These are phyloP conservation scores for Dicrurus megarhynchus DNA, from an alignment of 2,113 vertebrate genomes.

Conservation along the genomic window DNA sequence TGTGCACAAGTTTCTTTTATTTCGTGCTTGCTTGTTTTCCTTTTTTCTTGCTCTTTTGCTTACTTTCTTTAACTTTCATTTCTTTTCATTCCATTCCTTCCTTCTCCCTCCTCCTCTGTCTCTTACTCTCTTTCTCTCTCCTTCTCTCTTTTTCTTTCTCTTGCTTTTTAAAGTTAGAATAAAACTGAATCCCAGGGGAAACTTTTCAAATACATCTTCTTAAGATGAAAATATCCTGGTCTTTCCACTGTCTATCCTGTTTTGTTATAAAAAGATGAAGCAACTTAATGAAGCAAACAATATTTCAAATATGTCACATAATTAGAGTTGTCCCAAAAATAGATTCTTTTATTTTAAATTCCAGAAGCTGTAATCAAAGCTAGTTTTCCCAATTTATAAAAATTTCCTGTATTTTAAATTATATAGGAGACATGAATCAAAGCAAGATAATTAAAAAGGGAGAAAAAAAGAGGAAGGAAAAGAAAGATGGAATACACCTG, in stretches of 20 bases:
- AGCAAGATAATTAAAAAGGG: neutral
- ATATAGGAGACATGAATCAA: conserved; percentile 11
- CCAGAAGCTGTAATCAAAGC: neutral
- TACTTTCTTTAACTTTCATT: neutral
- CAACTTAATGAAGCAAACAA: neutral
- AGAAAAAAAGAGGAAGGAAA: neutral
- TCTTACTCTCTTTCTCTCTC: neutral
- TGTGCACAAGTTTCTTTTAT: neutral
- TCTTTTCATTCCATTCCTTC: neutral
- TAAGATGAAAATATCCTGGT: neutral
- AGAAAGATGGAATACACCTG: conserved; percentile 12
- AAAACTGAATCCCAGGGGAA: neutral
- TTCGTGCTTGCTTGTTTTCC: neutral
- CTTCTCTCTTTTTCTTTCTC: neutral
- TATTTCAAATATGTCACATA: neutral
- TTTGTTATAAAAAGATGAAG: neutral
- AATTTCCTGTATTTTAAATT: neutral
- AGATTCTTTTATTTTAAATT: neutral
- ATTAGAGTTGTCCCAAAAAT: neutral
- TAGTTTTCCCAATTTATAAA: neutral
- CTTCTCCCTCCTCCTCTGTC: accelerated
- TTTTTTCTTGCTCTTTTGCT: neutral
- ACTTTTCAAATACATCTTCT: neutral
- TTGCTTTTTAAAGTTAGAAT: neutral
- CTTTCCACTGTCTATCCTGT: neutral